A percentile compares a stretch with the other conserved stretches of the same genome.
phyloP scores from a whole-genome alignment of 2,113 vertebrate genomes.

The Poeciliopsis occidentalis region DNA sequence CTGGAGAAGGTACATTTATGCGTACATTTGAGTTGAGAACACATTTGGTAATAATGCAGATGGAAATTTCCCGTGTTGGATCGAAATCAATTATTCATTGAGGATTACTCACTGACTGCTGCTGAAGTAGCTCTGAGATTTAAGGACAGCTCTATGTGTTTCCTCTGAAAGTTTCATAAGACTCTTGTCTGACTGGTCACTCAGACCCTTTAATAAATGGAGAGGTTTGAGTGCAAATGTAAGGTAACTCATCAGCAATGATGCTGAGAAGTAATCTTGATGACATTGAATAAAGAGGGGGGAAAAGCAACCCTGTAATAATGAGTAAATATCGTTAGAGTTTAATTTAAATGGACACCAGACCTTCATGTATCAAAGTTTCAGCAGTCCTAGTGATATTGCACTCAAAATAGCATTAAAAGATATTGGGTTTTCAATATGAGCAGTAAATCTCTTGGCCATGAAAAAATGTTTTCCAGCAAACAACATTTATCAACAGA shows the following conservation, averaged over 20 bases:
- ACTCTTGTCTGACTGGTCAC: constrained; percentile 19
- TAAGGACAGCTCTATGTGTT: constrained; percentile 52
- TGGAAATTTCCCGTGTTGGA: constrained; percentile 47
- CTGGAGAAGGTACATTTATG: constrained; percentile 28
- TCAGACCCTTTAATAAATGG: background rate
- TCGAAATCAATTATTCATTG: constrained; percentile 74
- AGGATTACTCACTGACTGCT: constrained; percentile 57
- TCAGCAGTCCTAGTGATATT: background rate
- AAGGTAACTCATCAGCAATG: background rate
- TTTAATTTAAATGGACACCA: background rate
- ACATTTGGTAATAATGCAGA: constrained; percentile 23
- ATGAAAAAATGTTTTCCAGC: constrained; percentile 37
- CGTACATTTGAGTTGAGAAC: constrained; percentile 35
- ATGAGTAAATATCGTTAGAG: no score
- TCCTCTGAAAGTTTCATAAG: constrained; percentile 55
- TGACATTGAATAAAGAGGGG: background rate
- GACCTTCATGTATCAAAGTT: background rate
- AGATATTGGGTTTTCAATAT: constrained; percentile 11
- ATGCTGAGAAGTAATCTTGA: background rate
- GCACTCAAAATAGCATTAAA: no score
- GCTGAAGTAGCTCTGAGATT: constrained; percentile 58
- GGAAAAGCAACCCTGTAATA: no score
- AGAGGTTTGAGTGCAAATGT: background rate
- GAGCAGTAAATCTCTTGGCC: constrained; percentile 18
- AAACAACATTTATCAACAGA: constrained; percentile 36